Conservation (phyloP, 2,888 invertebrate genomes). For the Hetaerina titia region DNA sequence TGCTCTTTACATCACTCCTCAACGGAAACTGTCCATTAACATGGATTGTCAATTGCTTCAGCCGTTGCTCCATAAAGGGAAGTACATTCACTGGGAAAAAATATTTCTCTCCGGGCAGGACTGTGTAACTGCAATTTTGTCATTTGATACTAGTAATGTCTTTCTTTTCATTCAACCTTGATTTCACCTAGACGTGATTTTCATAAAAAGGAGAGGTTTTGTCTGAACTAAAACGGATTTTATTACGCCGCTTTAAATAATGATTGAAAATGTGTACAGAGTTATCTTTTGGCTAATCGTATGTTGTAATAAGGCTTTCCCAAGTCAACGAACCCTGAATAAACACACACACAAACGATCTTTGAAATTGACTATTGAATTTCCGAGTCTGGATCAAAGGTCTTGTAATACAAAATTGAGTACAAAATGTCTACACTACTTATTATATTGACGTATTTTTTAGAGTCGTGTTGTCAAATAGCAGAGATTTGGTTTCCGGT, state of each 20-base stretch:
- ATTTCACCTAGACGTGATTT: background rate
- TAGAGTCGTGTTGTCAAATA: too few relatives aligned
- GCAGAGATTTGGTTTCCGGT: too few relatives aligned
- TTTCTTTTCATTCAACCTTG: background rate
- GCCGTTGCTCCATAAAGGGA: background rate
- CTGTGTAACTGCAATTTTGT: background rate
- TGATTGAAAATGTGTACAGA: background rate
- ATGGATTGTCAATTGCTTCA: background rate
- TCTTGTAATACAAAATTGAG: too few relatives aligned
- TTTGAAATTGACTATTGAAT: too few relatives aligned
- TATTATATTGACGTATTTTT: too few relatives aligned
- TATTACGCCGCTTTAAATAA: background rate
- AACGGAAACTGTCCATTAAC: conserved; percentile 10
- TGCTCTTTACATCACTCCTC: background rate
- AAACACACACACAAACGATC: too few relatives aligned
- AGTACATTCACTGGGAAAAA: background rate
- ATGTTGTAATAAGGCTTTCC: background rate
- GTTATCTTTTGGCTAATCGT: accelerated
- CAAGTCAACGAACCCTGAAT: too few relatives aligned
- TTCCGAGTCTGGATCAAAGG: too few relatives aligned
- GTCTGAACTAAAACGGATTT: background rate
- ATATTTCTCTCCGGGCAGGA: background rate
- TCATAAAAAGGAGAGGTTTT: background rate
- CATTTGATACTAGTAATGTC: background rate
- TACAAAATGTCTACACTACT: too few relatives aligned